Percentiles rank a stretch among this genome's conserved stretches.
These are phyloP conservation scores for Amblyornis subalaris DNA, from an alignment of 2,113 vertebrate species.

Conservation along the genomic window DNA sequence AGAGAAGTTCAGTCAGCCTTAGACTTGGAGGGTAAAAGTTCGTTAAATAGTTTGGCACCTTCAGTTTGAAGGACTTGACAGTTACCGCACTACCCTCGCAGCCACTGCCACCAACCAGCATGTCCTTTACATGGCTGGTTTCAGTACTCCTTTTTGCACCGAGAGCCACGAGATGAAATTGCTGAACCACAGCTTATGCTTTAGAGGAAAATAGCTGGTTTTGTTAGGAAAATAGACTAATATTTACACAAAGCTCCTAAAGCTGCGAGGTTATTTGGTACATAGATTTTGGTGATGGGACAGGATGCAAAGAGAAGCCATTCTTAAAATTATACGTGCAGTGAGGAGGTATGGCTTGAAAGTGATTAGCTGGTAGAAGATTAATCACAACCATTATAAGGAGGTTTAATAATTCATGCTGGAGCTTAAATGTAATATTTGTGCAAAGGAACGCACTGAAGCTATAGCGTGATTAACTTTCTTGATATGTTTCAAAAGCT, in stretches of 20 bases:
- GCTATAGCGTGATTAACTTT: neutral
- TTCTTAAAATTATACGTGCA: neutral
- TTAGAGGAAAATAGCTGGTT: neutral
- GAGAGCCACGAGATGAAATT: neutral
- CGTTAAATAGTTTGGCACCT: neutral
- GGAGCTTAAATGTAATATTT: constrained; percentile 50
- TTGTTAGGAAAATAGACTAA: neutral
- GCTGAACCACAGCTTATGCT: neutral
- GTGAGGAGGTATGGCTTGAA: neutral
- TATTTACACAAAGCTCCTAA: neutral
- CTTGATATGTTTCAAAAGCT: neutral
- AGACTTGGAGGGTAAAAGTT: neutral
- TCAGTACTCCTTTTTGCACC: neutral
- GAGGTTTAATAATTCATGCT: constrained; percentile 41
- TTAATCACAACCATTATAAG: constrained; percentile 36
- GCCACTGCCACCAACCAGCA: neutral
- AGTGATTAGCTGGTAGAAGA: constrained; percentile 24
- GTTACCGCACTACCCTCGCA: neutral
- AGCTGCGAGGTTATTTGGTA: neutral
- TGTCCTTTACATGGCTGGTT: neutral
- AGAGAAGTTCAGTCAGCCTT: neutral
- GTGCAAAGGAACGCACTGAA: neutral
- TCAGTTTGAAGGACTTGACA: neutral
- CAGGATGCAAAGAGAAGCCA: neutral
- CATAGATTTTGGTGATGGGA: neutral